A percentile compares a stretch with the other conserved stretches of the same genome.
Conservation (phyloP, 2,113 vertebrate species). For the Gadus macrocephalus region DNA sequence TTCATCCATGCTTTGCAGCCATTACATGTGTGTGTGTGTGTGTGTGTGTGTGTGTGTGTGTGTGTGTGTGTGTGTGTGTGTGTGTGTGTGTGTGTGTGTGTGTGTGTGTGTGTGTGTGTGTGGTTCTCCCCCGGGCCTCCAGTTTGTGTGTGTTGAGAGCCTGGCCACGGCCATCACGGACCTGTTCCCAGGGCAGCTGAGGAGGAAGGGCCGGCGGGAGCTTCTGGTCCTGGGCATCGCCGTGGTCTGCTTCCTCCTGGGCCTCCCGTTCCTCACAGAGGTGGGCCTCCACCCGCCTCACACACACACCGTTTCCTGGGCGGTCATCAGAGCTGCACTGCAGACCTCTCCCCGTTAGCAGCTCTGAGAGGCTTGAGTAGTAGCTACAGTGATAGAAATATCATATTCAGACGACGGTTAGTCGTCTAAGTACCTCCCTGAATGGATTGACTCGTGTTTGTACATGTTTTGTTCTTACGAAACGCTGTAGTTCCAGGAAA, state of each 20-base stretch:
- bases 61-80: conserved; percentile 1
- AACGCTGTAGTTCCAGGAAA: too few species aligned
- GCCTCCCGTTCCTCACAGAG: conserved; percentile 81
- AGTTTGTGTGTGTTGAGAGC: conserved; percentile 93
- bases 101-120: neutral
- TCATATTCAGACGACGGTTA: too few species aligned
- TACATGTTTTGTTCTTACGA: too few species aligned
- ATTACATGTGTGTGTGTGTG: neutral
- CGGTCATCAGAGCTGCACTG: too few species aligned
- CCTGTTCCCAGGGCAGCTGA: conserved; percentile 80
- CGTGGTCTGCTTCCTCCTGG: conserved; percentile 78
- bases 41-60: neutral
- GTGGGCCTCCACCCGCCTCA: conserved; percentile 51
- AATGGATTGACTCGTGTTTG: too few species aligned
- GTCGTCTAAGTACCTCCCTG: too few species aligned
- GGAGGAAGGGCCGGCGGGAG: conserved; percentile 73
- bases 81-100: neutral
- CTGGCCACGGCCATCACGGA: conserved; percentile 85
- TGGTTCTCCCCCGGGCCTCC: neutral
- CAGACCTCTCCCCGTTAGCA: too few species aligned
- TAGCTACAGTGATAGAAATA: too few species aligned
- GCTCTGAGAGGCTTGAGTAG: too few species aligned
- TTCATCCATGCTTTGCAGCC: too few species aligned
- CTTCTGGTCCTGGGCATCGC: conserved; percentile 79
- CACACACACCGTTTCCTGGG: too few species aligned